Conservation (phyloP, 1,140 invertebrate species). For the Sitobion miscanthi region DNA sequence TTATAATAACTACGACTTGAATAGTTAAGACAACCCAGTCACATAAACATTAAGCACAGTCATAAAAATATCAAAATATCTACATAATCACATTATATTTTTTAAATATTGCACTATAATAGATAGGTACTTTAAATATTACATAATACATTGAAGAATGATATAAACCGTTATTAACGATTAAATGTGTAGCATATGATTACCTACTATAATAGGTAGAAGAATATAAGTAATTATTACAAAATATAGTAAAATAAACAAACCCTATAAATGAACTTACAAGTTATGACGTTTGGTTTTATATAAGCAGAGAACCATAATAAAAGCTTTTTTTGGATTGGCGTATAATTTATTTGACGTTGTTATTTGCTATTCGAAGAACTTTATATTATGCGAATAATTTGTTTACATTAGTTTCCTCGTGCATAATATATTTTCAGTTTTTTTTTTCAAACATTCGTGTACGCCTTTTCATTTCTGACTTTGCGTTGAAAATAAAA, state of each 20-base stretch:
- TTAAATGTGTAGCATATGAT: not conserved
- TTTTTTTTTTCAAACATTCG: not conserved
- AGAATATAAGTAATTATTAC: not conserved
- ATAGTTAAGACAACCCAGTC: not conserved
- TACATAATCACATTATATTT: not conserved
- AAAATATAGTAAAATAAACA: not conserved
- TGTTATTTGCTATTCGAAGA: slow-evolving; percentile 4
- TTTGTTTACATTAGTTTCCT: not conserved
- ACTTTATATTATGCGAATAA: slow-evolving; percentile 16
- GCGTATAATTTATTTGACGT: slow-evolving; percentile 8
- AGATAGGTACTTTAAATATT: not conserved
- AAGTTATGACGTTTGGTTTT: not conserved
- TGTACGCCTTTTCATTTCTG: not conserved
- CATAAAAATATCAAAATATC: not conserved
- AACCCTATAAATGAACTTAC: not conserved
- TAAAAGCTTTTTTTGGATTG: not conserved
- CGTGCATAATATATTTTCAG: not conserved
- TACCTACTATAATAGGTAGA: not conserved
- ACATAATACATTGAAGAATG: not conserved
- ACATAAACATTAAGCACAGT: not conserved
- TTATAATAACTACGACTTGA: not conserved
- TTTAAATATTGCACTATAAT: not conserved
- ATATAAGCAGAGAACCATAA: not conserved
- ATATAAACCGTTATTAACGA: not conserved
- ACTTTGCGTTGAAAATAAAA: slow-evolving; percentile 5